Evolutionary conservation across 2,888 invertebrate genomes (phyloP).

Genomic region (Oscheius myriophilus): DNA sequence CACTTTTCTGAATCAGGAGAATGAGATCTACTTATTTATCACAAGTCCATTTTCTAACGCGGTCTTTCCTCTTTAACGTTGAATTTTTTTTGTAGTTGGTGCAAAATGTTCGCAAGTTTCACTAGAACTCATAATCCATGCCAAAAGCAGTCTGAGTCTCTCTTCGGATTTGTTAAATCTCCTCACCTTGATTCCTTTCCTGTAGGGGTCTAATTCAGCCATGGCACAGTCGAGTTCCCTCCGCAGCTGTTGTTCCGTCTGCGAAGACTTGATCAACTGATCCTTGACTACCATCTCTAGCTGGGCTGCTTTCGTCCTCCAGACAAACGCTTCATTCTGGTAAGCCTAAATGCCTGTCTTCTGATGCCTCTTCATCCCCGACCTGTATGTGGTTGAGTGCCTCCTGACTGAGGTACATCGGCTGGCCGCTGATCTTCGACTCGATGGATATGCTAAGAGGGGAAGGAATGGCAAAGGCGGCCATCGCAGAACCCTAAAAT

Average conservation of each 20-base stretch:
- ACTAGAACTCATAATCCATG: too few species aligned
- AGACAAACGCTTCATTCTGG: conserved; percentile 68
- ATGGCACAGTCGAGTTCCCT: conserved; percentile 28
- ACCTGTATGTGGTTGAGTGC: conserved; percentile 54
- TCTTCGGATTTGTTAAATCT: too few species aligned
- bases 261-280: conserved; percentile 54
- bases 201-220: conserved; percentile 10
- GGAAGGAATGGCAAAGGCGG: conserved; percentile 2
- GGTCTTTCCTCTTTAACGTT: too few species aligned
- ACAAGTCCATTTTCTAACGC: too few species aligned
- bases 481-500: too few species aligned
- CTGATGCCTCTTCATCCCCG: background rate
- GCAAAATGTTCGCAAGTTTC: too few species aligned
- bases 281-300: conserved; percentile 67
- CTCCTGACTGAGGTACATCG: conserved; percentile 46
- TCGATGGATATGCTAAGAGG: conserved; percentile 32
- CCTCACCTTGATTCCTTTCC: conserved; percentile 2
- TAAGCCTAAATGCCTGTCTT: conserved; percentile 57
- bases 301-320: conserved; percentile 69
- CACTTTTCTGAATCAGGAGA: too few species aligned
- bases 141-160: too few species aligned
- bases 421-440: conserved; percentile 34
- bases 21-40: too few species aligned
- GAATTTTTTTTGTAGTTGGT: too few species aligned
- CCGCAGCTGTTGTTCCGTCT: conserved; percentile 29